Base-by-base conservation (phyloP, 2,888 invertebrate species). In the Smittia aterrima region DNA sequence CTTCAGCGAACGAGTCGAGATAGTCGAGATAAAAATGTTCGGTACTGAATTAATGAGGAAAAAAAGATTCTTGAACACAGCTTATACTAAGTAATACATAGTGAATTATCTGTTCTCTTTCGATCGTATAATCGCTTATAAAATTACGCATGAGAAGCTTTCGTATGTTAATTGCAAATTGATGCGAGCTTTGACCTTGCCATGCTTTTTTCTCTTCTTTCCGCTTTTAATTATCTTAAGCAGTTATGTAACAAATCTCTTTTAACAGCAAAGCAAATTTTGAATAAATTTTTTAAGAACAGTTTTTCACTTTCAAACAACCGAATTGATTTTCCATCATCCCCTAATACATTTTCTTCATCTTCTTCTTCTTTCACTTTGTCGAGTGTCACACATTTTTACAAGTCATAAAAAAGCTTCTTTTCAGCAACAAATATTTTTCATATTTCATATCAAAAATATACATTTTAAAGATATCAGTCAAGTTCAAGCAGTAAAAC, bases 401-500 rank as follows among this genome's bases (percentile, higher is more conserved):
- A 11, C 67, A 67, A 13, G 25, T 27, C 70, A 70, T 70, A 70
- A 54, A 70, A 70, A 70, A 70, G 54, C 70, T 70, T 70, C 70
- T 27, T 67, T 41, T 24, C 67, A 67, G 67, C 67, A 67, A 67
- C 41, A 27, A 32, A 70, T 20, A 20, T 18, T 67, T 70, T 27
- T 53, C 25, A 54, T 70, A 1, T 20, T 1, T 67, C 20, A 27
- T 66, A 24, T 38, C 41, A 67, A 67, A 67, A 70, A 54, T 70
- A 70, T 70, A 70, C 54, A 70, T 70, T 53, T 70, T 54, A 11
- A 27, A 64, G 20, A 24, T 24, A 18, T 27, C 20, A 41, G 40
- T 22, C n/a, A 64, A 20, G 11, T 20, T 67, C 70, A 70, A 70
- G 70, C 70, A 70, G 70, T 70, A 70, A 70, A 70, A 70, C 70